Evolutionary conservation across 1,140 invertebrate species (phyloP), one percentile per base, ranked within the genome.

Genomic region (Sitodiplosis mosellana): DNA sequence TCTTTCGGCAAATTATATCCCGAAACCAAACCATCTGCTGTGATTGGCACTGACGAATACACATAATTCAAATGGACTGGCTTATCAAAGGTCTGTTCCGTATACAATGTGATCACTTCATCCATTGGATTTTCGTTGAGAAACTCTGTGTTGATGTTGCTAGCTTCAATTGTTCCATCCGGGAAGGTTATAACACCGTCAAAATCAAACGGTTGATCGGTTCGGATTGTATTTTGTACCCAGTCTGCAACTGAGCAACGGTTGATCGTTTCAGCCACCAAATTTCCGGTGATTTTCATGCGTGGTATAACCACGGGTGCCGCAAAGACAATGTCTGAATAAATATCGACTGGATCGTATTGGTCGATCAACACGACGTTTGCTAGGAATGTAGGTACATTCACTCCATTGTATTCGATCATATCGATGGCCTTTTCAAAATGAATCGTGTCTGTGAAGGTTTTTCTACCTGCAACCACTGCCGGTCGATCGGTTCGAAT

Each of bases 141-240:
- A n/a, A 3, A 27, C 5, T 27, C 7, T n/a, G 17, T 12, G 12
- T 27, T n/a, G 2, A 45, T 15, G 33, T 45, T 45, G 15, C 7
- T 27, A 2, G 43, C 6, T n/a, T 15, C 11, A 12, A 43, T 19
- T 18, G 41, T 43, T 7, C 20, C 41, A 4, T 12, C 15, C 20
- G 41, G n/a, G 20, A 43, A 43, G n/a, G 18, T 19, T 4, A 18
- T 5, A 7, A 15, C 41, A 18, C 52, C 22, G 36, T n/a, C 44
- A 21, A 49, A n/a, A 19, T 51, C 51, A 19, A 64, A 52, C 21
- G 50, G 46, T 47, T 62, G 53, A 47, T 56, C 37, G 3, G 47
- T 52, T 49, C 50, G 52, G 44, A 63, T 48, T 1, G 56, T 50
- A 43, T 58, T 47, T 46, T 61, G 62, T 2, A 62, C 46, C 37